phyloP scores from a whole-genome alignment of 37 sponge, comb jelly and placozoan species.

The Eunapius fragilis region DNA sequence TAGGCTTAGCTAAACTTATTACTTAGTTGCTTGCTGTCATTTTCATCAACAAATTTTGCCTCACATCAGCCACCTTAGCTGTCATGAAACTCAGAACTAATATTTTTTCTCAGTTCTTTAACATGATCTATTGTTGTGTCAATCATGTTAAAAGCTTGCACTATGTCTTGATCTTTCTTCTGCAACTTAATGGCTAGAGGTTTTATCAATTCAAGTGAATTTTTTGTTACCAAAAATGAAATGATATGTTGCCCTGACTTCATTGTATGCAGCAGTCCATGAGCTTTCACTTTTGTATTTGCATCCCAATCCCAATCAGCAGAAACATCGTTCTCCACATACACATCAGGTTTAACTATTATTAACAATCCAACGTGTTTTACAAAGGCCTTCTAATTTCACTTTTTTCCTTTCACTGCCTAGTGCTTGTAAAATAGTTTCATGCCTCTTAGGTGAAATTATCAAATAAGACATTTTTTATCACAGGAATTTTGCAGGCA shows the following conservation, averaged over 20 bases:
- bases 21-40: constrained; percentile 18
- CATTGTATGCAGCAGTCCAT: neutral
- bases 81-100: neutral
- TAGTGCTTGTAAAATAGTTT: no score
- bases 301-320: neutral
- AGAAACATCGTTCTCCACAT: neutral
- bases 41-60: constrained; percentile 13
- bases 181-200: neutral
- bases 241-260: neutral
- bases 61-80: constrained; percentile 19
- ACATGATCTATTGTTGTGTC: neutral
- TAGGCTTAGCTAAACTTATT: constrained; percentile 13
- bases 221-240: neutral
- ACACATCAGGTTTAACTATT: neutral
- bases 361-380: no score
- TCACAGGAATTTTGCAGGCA: no score
- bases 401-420: no score
- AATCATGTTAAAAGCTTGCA: neutral
- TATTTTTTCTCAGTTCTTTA: neutral
- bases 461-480: no score
- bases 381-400: no score
- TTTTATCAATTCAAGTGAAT: neutral
- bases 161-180: neutral
- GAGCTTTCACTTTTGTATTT: neutral
- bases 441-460: no score